phyloP scores from a whole-genome alignment of 2,888 invertebrate species.

The Andrena praecox region DNA sequence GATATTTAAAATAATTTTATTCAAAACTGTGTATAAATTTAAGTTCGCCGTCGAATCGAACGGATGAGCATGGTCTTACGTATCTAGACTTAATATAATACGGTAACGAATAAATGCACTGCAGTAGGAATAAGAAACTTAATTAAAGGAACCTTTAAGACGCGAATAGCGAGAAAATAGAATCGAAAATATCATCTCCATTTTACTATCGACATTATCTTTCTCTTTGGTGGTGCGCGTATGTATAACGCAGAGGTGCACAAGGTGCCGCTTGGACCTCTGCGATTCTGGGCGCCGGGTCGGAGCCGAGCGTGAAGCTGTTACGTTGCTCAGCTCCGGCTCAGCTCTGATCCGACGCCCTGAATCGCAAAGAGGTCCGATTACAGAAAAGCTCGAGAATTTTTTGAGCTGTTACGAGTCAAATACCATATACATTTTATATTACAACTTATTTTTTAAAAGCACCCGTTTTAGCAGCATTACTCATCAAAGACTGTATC shows the following conservation, averaged over 20 bases:
- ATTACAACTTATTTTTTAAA: conserved; percentile 84
- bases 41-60: conserved; percentile 3
- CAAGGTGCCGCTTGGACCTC: no score
- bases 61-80: conserved; percentile 2
- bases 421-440: background rate
- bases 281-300: no score
- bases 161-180: background rate
- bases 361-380: background rate
- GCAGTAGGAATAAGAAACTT: background rate
- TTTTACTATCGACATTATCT: no score
- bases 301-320: no score
- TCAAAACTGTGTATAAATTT: conserved; percentile 4
- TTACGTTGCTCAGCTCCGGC: no score
- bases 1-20: background rate
- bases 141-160: background rate
- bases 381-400: background rate
- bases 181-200: no score
- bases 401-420: background rate
- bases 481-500: conserved; percentile 86
- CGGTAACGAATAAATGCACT: conserved; percentile 5
- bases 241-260: no score
- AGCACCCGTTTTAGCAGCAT: conserved; percentile 85
- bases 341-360: no score
- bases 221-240: no score
- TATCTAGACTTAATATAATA: conserved; percentile 17